These are phyloP conservation scores for Slavum lentiscoides DNA, from an alignment of 2,888 invertebrate species.

Conservation along the genomic window DNA sequence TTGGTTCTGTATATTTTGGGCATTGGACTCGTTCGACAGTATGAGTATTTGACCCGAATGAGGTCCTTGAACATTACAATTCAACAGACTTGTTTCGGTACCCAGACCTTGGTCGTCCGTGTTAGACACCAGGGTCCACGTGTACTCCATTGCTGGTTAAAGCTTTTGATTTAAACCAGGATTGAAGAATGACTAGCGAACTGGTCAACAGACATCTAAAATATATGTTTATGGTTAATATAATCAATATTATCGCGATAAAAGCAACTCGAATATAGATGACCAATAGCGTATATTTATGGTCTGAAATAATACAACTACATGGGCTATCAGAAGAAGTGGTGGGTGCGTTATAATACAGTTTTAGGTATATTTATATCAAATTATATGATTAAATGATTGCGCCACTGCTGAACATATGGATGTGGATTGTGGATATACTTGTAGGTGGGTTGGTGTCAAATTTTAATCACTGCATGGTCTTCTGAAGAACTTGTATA, in stretches of 20 bases:
- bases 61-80: slow-evolving; percentile 40
- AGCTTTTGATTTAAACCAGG: slow-evolving; percentile 23
- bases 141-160: slow-evolving; percentile 55
- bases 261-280: no score
- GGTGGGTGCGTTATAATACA: no score
- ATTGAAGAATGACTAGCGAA: neutral
- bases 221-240: neutral
- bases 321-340: no score
- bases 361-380: no score
- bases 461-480: no score
- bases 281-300: no score
- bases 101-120: slow-evolving; percentile 46
- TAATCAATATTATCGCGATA: neutral
- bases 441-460: no score
- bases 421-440: no score
- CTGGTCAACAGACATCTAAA: slow-evolving; percentile 16
- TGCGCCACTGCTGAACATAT: no score
- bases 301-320: no score
- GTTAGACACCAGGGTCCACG: slow-evolving; percentile 54
- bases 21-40: slow-evolving; percentile 44
- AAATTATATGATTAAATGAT: no score
- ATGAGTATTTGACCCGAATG: slow-evolving; percentile 46
- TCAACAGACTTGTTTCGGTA: slow-evolving; percentile 38
- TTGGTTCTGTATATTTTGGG: slow-evolving; percentile 30
- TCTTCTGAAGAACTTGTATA: no score